Evolutionary conservation across 1,140 invertebrate genomes (phyloP).

Genomic region (Coenobita brevimanus): DNA sequence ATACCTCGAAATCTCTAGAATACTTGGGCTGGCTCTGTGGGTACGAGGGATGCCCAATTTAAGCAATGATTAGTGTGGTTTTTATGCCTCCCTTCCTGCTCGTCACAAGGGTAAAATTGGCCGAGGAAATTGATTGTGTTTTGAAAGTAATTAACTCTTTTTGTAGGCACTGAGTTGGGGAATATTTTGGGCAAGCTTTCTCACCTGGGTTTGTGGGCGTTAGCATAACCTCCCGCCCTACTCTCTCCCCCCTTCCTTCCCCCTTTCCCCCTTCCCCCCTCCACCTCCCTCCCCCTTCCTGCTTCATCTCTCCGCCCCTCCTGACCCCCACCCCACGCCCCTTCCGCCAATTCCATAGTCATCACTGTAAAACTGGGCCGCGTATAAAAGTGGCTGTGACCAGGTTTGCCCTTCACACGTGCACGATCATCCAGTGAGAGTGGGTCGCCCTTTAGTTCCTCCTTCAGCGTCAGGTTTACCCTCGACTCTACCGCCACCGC

Average conservation of each 20-base stretch:
- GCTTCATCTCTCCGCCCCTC: not conserved
- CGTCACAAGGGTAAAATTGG: not conserved
- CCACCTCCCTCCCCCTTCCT: not conserved
- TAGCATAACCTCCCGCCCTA: constrained; percentile 1
- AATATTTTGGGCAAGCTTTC: constrained; percentile 23
- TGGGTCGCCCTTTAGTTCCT: constrained; percentile 39
- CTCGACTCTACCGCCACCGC: not conserved
- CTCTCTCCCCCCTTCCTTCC: not conserved
- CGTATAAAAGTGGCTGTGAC: constrained; percentile 62
- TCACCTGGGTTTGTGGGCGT: constrained; percentile 35
- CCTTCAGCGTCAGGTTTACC: constrained; percentile 13
- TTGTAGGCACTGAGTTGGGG: not conserved
- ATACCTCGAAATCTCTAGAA: not conserved
- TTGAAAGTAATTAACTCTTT: too few relatives aligned
- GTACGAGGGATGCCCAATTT: not conserved
- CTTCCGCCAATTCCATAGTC: constrained; percentile 62
- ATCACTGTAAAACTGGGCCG: constrained; percentile 61
- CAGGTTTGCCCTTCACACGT: constrained; percentile 49
- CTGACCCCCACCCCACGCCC: not conserved
- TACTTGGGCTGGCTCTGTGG: too few relatives aligned
- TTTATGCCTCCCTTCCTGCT: not conserved
- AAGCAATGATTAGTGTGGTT: not conserved
- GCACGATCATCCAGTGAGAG: constrained; percentile 62
- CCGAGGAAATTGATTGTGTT: too few relatives aligned
- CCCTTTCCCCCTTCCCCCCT: not conserved